These are phyloP conservation scores for Callipepla squamata DNA, from an alignment of 2,113 vertebrate genomes.

Conservation along the genomic window DNA sequence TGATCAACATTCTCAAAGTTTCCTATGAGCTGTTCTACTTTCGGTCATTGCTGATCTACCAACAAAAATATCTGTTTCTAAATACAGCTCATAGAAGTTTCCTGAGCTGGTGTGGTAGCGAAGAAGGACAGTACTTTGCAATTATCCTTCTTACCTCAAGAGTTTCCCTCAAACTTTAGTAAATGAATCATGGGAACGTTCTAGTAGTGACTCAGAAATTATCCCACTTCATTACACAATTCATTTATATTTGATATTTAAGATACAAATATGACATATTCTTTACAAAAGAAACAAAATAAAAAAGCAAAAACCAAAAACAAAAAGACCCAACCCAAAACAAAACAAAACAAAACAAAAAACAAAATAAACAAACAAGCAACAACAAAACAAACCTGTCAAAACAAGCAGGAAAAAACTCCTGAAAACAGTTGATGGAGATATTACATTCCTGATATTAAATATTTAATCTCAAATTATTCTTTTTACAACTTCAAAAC, in stretches of 20 bases:
- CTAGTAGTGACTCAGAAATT: conserved; percentile 60
- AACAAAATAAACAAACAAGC: too few species aligned
- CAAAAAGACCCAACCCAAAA: too few species aligned
- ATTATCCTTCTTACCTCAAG: conserved; percentile 5
- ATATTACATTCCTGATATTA: neutral
- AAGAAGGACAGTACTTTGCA: neutral
- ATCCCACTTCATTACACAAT: conserved; percentile 29
- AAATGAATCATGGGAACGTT: conserved; percentile 59
- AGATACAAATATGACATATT: neutral
- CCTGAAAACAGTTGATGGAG: neutral
- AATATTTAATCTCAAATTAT: neutral
- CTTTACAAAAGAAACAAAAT: neutral
- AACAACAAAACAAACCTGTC: neutral
- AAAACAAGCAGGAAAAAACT: neutral
- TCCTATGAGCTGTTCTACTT: conserved; percentile 56
- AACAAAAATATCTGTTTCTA: conserved; percentile 49
- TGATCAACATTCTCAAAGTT: conserved; percentile 46
- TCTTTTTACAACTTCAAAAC: neutral
- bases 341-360: too few species aligned
- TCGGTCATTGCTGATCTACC: conserved; percentile 49
- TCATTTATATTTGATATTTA: conserved; percentile 36
- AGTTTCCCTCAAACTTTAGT: conserved; percentile 34
- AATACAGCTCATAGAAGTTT: conserved; percentile 36
- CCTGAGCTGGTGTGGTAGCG: neutral
- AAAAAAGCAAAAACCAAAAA: too few species aligned